These are phyloP conservation scores for Sceloporus tristichus DNA, from an alignment of 2,113 vertebrate genomes.

Conservation along the genomic window DNA sequence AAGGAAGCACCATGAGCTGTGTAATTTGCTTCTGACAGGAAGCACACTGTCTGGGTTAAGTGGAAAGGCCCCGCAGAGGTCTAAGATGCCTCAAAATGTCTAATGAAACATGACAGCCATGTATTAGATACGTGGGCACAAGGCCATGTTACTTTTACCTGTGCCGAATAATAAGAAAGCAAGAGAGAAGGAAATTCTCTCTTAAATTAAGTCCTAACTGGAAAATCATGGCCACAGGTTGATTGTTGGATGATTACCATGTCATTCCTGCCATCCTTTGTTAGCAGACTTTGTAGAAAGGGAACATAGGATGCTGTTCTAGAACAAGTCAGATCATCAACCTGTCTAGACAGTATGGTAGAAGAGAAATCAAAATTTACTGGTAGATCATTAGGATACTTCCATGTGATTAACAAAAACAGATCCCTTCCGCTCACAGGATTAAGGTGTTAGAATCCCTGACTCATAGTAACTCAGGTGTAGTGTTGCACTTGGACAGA, in stretches of 20 bases:
- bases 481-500: not conserved
- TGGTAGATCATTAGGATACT: too few relatives aligned
- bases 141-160: not conserved
- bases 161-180: not conserved
- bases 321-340: not conserved
- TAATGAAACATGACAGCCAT: conserved; percentile 43
- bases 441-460: not conserved
- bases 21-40: not conserved
- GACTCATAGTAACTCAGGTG: not conserved
- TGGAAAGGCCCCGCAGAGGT: conserved; percentile 5
- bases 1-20: not conserved
- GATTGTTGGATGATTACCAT: not conserved
- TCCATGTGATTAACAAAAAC: not conserved
- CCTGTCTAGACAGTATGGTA: not conserved
- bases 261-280: not conserved
- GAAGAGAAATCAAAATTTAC: not conserved
- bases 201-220: accelerated
- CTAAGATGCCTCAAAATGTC: not conserved
- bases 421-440: not conserved
- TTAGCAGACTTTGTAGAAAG: not conserved
- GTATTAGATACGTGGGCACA: accelerated
- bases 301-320: not conserved
- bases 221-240: accelerated
- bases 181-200: not conserved
- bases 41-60: not conserved